Base-by-base conservation (phyloP, 2,797 vertebrate genomes). In the Oceanodroma leucorhoa region DNA sequence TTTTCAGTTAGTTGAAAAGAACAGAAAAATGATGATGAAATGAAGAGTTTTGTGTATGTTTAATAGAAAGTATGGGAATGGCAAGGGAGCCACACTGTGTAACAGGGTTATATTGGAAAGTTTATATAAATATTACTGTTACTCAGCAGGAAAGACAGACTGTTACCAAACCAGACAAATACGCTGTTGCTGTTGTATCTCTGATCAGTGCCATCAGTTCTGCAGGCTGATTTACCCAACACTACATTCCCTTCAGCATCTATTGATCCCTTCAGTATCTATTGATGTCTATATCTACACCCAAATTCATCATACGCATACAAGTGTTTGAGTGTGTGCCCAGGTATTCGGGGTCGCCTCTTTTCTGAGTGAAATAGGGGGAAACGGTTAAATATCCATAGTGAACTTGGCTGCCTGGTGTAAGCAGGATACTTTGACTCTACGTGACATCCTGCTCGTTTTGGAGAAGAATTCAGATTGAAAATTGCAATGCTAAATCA, bases 1-100 rank as follows among this genome's bases (percentile, higher is more conserved):
- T 73, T 87, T 88, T 66, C 45, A 62, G n/a, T 79, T 71, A 51
- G 41, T 73, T 89, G 91, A 93, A 78, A 92, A 66, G 24, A 86
- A 45, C 40, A 40, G 81, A 38, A 82, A 87, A 92, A 70, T 38
- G 19, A 50, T 21, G 45, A 30, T 14, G 50, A 61, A 85, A 50
- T 36, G 24, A 79, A 83, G 41, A 69, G 53, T 38, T 93, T 76
- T 64, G 50, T 53, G 60, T n/a, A 5, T 6, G n/a, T 54, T 80
- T 70, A 57, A 58, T 54, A 48, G 41, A 20, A 80, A 70, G 26
- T 11, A 16, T 22, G 32, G 46, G 40, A 45, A 65, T 14, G 41
- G 15, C 11, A 62, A 69, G 45, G 40, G 75, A 78, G 11, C 26
- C 27, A 12, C 61, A 5, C 27, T 32, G 50, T 50, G 43, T 60